Base-by-base conservation (phyloP, 1,140 invertebrate species). In the Phthorimaea operculella region DNA sequence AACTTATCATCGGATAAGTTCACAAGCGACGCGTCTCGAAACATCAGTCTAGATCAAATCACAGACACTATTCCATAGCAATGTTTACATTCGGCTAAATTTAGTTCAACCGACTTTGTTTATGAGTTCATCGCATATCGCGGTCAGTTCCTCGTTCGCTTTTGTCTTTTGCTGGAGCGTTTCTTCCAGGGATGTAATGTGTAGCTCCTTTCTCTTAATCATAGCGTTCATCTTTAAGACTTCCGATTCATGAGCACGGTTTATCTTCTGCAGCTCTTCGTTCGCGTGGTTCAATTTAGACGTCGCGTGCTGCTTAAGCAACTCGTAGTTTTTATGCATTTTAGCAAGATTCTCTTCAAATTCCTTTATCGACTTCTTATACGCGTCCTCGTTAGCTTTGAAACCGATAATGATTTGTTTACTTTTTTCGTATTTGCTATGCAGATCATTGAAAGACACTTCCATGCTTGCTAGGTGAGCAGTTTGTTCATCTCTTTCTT, bases 51-150 rank as follows among this genome's bases (percentile, higher is more conserved):
- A 65, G 57, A 16, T 47, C 44, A 47, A 15, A 74, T 74, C 72
- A 76, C 65, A 72, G 59, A 66, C 58, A 59, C 57, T 63, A 61
- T 63, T 64, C 59, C 54, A 57, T 54, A 63, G 57, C 45, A 60
- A 62, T 62, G 55, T 61, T 62, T 64, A 59, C 11, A 59, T 59
- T 54, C 17, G 52, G 53, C 57, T 68, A 59, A 63, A 55, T 62
- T 66, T 60, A 66, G 55, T 62, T 79, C 66, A 81, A 49, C 76
- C 74, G 49, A 87, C 84, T 80, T 87, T 87, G 61, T 89, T 88
- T 63, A 94, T 93, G 3, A 94, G 87, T 73, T 94, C 93, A 87
- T 94, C 92, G 86, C 92, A 93, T 66, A 94, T 93, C 61, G 90
- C 89, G 18, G 92, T 90, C 59, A 94, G 72, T 72, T 94, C 92